Percentiles rank a stretch among this genome's conserved stretches.
phyloP scores from a whole-genome alignment of 2,888 invertebrate species.

The Ptycholaimellus sp. region DNA sequence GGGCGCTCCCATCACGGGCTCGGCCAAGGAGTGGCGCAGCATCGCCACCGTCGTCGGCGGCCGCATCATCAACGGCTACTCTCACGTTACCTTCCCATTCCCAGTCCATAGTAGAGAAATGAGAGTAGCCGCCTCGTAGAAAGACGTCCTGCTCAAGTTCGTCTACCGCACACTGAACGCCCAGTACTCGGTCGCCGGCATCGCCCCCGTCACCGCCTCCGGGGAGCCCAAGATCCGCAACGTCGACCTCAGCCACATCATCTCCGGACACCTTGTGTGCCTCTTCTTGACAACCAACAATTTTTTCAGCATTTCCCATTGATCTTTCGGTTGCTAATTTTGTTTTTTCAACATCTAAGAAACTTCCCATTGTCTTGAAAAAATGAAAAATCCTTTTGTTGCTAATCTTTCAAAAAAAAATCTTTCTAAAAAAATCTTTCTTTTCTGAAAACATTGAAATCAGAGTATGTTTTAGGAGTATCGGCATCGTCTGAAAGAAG shows the following conservation, averaged over 20 bases:
- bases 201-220: conserved; percentile 32
- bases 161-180: conserved; percentile 41
- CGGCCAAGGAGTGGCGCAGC: conserved; percentile 34
- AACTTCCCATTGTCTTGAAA: too few species aligned
- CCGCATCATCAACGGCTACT: conserved; percentile 42
- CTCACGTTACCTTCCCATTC: conserved; percentile 18
- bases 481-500: too few species aligned
- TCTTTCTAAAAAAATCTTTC: too few species aligned
- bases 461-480: too few species aligned
- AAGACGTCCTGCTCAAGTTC: conserved; percentile 43
- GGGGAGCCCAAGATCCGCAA: conserved; percentile 36
- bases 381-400: too few species aligned
- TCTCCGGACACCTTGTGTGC: conserved; percentile 23
- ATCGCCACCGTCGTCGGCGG: conserved; percentile 37
- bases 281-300: too few species aligned
- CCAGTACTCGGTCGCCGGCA: conserved; percentile 38
- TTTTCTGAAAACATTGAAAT: too few species aligned
- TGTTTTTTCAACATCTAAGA: too few species aligned
- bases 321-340: too few species aligned
- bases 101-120: too few species aligned
- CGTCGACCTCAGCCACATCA: conserved; percentile 38
- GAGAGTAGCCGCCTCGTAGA: conserved; percentile 22
- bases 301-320: too few species aligned
- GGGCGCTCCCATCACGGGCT: conserved; percentile 40
- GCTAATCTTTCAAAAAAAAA: too few species aligned